Base-by-base conservation (phyloP, 2,888 invertebrate genomes). In the Colostygia pectinataria region DNA sequence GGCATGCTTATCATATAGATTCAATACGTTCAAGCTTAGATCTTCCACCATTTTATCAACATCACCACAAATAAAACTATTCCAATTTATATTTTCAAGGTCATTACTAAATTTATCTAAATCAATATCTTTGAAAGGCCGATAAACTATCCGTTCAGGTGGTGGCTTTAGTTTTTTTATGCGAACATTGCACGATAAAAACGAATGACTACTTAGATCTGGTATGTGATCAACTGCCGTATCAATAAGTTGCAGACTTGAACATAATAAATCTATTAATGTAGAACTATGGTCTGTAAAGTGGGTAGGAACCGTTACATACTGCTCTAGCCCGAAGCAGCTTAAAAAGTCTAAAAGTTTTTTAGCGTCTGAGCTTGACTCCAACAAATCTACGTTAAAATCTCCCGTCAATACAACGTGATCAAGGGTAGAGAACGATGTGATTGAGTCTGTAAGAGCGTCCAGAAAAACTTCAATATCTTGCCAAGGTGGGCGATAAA, bases 1-100 rank as follows among this genome's bases (percentile, higher is more conserved):
- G 4, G 43, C 43, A 20, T 42, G 33, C n/a, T 33, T 33, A 15
- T 42, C 12, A 12, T 27, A 42, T 25, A 42, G 23, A 10, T 14
- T 15, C 0, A 9, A n/a, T 6, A 41, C 2, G 7, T 14, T 13
- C 0, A 1, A 14, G 4, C 7, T 14, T 6, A 41, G 33, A 8
- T 9, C 10, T 7, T 15, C 24, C 2, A 41, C 41, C 41, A 41
- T 41, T 3, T 10, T 24, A 14, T 33, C 8, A 8, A 42, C 27
- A 18, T 27, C 27, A 0, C 12, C 9, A n/a, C 20, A 3, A 8
- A 20, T 29, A 3, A 29, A 2, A 9, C 2, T 10, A n/a, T 20
- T 5, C 29, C 39, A 39, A 8, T 29, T 8, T 0, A 38, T 28
- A 2, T 6, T 2, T 0, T 38, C 5, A 9, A 38, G 18, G 7